phyloP scores from a whole-genome alignment of 2,113 vertebrate species.

The Ailuropoda melanoleuca region DNA sequence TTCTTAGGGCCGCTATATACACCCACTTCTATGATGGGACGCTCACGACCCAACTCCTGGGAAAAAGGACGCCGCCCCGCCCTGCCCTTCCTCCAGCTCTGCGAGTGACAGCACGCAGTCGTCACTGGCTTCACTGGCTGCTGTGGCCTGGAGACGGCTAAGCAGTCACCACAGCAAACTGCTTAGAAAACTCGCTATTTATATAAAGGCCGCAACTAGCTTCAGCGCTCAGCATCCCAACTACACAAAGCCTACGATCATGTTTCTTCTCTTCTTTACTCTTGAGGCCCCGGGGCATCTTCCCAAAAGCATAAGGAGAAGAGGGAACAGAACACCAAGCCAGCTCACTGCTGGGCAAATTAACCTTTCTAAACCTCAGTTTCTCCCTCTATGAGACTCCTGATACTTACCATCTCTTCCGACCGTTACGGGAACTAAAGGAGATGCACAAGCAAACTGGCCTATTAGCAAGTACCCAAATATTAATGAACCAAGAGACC shows the following conservation, averaged over 20 bases:
- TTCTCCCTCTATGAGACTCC: neutral
- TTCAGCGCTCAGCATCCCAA: neutral
- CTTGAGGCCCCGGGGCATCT: neutral
- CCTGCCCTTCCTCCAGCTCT: neutral
- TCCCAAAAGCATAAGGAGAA: neutral
- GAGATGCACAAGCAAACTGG: neutral
- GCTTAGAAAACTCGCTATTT: neutral
- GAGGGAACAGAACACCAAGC: neutral
- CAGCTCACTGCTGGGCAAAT: neutral
- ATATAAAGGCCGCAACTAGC: neutral
- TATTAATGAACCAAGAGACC: neutral
- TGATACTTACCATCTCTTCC: neutral
- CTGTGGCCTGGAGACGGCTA: neutral
- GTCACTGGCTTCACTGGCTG: too few species aligned
- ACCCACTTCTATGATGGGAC: accelerated
- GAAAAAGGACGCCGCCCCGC: neutral
- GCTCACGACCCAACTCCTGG: accelerated
- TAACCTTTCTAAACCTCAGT: neutral
- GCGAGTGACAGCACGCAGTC: neutral
- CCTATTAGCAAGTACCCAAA: neutral
- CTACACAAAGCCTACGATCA: neutral
- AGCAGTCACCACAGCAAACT: neutral
- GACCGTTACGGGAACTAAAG: neutral
- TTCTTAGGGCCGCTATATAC: neutral
- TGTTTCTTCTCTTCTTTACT: neutral